Base-by-base conservation (phyloP, 1,140 invertebrate genomes). In the Sweltsa coloradensis region DNA sequence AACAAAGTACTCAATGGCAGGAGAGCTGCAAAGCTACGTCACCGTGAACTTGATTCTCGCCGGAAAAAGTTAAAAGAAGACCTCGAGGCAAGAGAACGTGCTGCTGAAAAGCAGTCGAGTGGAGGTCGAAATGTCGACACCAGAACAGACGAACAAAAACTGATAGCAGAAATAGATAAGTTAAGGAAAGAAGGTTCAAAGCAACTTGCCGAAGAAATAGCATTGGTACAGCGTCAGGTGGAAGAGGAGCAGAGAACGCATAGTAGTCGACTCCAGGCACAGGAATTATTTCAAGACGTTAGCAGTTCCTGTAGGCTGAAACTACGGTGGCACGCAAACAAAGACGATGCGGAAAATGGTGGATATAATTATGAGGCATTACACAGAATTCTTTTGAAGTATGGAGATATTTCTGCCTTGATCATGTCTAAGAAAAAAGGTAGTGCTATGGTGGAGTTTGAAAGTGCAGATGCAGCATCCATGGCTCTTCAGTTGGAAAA, bases 1-100 rank as follows among this genome's bases (percentile, higher is more conserved):
- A 90, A 97, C 61, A 84, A 83, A 69, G 77, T 89, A 46, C 57
- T 90, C 5, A 84, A 79, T 66, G 89, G 86, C 1, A 89, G 79
- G 65, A 76, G 84, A 62, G 83, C 85, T 42, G 80, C 85, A 5
- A 83, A 84, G 57, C 50, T 85, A 51, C 64, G 90, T 27, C 72
- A 79, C 51, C 73, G 75, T 61, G 73, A 86, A 63, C 68, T 92
- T 54, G 89, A 95, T 65, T 76, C 75, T 34, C 91, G 88, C 63
- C 65, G 89, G 50, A 79, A 80, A 57, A 94, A 93, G 68, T 68
- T 94, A 0, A 91, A 89, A 67, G 86, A 91, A 61, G 87, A 94
- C 58, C 69, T 94, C 45, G 89, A 92, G 70, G 75, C 76, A 26
- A 69, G 86, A 45, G 89, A 94, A 71, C 72, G 66, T 54, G 71